phyloP scores from a whole-genome alignment of 2,797 vertebrate genomes.

The Oryzias sinensis region DNA sequence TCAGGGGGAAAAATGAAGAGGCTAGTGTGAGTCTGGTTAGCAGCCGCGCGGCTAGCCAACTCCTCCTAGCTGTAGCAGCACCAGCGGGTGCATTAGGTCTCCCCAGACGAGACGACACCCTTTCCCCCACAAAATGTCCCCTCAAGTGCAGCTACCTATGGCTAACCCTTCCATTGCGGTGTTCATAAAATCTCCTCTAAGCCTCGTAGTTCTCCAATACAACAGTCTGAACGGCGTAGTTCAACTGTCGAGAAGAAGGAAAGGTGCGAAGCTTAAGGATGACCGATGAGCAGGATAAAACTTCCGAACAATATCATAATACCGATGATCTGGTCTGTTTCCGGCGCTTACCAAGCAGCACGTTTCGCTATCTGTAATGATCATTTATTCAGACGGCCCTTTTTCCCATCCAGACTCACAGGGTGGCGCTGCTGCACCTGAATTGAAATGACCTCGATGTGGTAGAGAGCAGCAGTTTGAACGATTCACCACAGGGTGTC shows the following conservation, averaged over 20 bases:
- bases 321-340: not conserved
- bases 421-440: slow-evolving; percentile 57
- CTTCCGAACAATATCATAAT: not conserved
- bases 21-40: slow-evolving; percentile 55
- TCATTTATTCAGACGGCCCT: slow-evolving; percentile 48
- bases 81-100: slow-evolving; percentile 19
- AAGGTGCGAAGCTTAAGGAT: slow-evolving; percentile 1
- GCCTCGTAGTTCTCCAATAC: slow-evolving; percentile 2
- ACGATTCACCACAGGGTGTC: slow-evolving; percentile 12
- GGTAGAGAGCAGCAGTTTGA: slow-evolving; percentile 8
- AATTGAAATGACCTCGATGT: slow-evolving; percentile 31
- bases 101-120: not conserved
- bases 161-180: slow-evolving; percentile 12
- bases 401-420: slow-evolving; percentile 67
- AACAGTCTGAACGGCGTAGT: slow-evolving; percentile 13
- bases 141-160: not conserved
- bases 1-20: slow-evolving; percentile 8
- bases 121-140: slow-evolving; percentile 10
- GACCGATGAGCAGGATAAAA: not conserved
- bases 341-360: not conserved
- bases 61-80: slow-evolving; percentile 25
- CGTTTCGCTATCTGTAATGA: slow-evolving; percentile 2
- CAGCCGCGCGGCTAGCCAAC: slow-evolving; percentile 24
- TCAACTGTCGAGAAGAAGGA: slow-evolving; percentile 3
- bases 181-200: not conserved